Base-by-base conservation (phyloP, 2,113 vertebrate species). In the Cranoglanis bouderius region DNA sequence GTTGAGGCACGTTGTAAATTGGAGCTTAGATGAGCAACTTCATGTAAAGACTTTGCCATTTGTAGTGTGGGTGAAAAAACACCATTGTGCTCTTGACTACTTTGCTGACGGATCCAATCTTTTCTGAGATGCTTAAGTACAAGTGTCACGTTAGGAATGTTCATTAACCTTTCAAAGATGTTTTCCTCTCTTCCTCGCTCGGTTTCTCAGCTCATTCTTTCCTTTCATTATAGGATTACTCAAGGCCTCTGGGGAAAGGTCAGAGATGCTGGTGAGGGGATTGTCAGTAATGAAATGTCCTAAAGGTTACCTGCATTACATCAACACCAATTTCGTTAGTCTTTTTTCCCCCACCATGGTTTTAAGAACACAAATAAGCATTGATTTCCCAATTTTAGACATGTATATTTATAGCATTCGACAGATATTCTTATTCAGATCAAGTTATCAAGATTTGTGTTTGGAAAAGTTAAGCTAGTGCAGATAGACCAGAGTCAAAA, bases 301-400 rank as follows among this genome's bases (percentile, higher is more conserved):
- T 91, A 90, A 94, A 92, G 93, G 92, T 92, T 92, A 91, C 86
- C 87, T 86, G 86, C 86, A 90, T 92, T 88, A 91, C 26, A 81
- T 84, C 46, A 51, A 89, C 88, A 91, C 2, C 70, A 80, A 43
- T 84, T 87, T 74, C 87, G 86, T 70, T 40, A 49, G 49, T 67
- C 78, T 38, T 6, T 19, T 21, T 29, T 40, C 8, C 14, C 14
- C 38, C n/a, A 3, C 2, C 32, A 13, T 72, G 84, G 82, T 85
- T 89, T 85, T n/a, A 87, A 55, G 63, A 91, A 55, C 82, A 67
- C 72, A 85, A 46, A 49, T n/a, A 26, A 55, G 29, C 38, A n/a
- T 63, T 13, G 67, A 86, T 55, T 53, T 53, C 14, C 59, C 21
- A 51, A 51, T 51, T 51, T 13, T 0, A 51, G 49, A 51, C 49